These are phyloP conservation scores for Petrocephalus schoutedeni DNA, from an alignment of 2,797 vertebrate species.

Conservation along the genomic window DNA sequence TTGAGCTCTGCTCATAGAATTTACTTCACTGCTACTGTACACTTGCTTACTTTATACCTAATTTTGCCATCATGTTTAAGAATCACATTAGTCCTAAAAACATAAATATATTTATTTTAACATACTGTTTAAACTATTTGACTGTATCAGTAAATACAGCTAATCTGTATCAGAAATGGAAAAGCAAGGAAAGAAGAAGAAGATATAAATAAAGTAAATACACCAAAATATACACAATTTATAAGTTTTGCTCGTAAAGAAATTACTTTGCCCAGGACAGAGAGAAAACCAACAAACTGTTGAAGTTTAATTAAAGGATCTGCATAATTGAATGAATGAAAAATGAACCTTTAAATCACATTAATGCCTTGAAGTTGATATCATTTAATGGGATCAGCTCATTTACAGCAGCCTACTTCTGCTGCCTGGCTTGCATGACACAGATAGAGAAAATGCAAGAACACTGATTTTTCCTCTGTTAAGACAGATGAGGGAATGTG, in stretches of 20 bases:
- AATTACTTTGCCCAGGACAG: constrained; percentile 32
- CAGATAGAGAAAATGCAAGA: constrained; percentile 31
- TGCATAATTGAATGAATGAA: constrained; percentile 44
- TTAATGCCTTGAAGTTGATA: constrained; percentile 60
- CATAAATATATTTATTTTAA: not conserved
- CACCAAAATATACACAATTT: not conserved
- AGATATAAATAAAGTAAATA: not conserved
- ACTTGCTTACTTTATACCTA: not conserved
- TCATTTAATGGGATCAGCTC: constrained; percentile 66
- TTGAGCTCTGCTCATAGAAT: not conserved
- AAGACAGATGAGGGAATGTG: constrained; percentile 35
- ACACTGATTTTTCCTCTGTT: constrained; percentile 41
- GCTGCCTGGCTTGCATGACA: constrained; percentile 26
- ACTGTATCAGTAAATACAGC: not conserved
- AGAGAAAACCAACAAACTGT: constrained; percentile 40
- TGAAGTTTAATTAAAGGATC: constrained; percentile 52
- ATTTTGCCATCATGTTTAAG: not conserved
- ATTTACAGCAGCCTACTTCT: constrained; percentile 37
- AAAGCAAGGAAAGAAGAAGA: not conserved
- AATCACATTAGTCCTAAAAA: not conserved
- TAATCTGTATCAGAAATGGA: not conserved
- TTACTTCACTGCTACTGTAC: not conserved
- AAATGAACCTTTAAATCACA: constrained; percentile 54
- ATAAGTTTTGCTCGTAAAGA: constrained; percentile 1
- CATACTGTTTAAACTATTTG: not conserved